Evolutionary conservation across 2,797 vertebrate genomes (phyloP).

Genomic region (Avahi laniger): DNA sequence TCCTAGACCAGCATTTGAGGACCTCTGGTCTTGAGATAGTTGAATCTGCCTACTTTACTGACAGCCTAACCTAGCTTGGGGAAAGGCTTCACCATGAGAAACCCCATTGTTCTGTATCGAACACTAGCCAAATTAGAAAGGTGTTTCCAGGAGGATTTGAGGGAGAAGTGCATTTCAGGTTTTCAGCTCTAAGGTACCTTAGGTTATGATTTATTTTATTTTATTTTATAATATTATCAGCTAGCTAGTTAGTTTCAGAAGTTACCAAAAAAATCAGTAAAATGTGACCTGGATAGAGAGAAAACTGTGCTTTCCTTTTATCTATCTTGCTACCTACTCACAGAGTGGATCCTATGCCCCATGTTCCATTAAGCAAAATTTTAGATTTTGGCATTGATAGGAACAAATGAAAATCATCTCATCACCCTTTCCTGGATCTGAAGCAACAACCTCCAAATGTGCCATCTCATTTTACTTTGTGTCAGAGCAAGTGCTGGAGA

Average conservation of each 20-base stretch:
- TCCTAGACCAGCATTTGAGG: background rate
- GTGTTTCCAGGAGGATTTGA: conserved; percentile 26
- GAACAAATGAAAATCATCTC: background rate
- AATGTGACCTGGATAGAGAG: background rate
- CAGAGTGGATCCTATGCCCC: background rate
- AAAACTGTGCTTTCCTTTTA: background rate
- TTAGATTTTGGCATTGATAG: background rate
- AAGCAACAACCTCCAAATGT: conserved; percentile 42
- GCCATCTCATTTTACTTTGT: conserved; percentile 42
- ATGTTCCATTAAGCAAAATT: background rate
- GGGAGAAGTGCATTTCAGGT: background rate
- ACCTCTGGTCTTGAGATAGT: background rate
- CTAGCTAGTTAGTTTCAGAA: background rate
- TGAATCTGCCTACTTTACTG: background rate
- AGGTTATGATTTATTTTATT: background rate
- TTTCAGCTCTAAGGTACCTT: conserved; percentile 63
- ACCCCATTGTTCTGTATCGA: background rate
- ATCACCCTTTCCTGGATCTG: background rate
- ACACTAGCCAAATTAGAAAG: background rate
- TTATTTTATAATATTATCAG: background rate
- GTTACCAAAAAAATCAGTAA: background rate
- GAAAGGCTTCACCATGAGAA: background rate
- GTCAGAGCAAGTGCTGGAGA: background rate
- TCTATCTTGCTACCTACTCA: background rate
- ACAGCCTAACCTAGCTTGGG: background rate